Evolutionary conservation across 2,888 invertebrate species (phyloP).

Genomic region (Amiota communis): DNA sequence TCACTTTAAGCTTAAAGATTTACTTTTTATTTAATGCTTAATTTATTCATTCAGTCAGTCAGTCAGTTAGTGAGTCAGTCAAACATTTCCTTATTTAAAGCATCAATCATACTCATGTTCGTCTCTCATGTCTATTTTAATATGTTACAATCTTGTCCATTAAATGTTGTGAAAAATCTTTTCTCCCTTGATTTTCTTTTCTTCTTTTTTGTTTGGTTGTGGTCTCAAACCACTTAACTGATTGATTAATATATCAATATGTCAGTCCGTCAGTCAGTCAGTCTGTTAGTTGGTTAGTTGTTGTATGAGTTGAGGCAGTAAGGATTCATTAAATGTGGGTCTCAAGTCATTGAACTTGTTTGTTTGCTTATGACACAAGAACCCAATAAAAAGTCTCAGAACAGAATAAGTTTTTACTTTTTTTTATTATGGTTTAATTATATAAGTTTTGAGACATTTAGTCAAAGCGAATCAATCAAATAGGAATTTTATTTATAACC

Average conservation of each 20-base stretch:
- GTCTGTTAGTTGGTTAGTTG: too few relatives aligned
- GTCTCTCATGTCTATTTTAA: constrained; percentile 11
- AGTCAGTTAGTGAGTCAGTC: constrained; percentile 24
- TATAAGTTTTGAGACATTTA: constrained; percentile 46
- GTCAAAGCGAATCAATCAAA: constrained; percentile 4
- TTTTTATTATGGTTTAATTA: constrained; percentile 51
- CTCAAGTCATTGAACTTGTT: too few relatives aligned
- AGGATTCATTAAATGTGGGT: too few relatives aligned
- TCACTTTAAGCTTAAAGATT: too few relatives aligned
- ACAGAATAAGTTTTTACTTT: too few relatives aligned
- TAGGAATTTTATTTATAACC: too few relatives aligned
- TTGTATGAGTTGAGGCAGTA: too few relatives aligned
- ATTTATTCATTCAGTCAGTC: not conserved
- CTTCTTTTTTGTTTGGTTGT: constrained; percentile 22
- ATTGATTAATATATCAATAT: constrained; percentile 67
- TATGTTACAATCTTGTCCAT: constrained; percentile 28
- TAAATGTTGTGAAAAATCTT: constrained; percentile 46
- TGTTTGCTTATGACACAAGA: too few relatives aligned
- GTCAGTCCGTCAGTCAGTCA: constrained; percentile 45
- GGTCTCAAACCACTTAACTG: constrained; percentile 40
- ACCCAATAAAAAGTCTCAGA: too few relatives aligned
- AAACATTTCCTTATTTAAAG: constrained; percentile 18
- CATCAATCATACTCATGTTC: constrained; percentile 15
- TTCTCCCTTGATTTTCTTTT: constrained; percentile 14
- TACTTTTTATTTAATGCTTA: not conserved